Evolutionary conservation across 2,888 invertebrate species (phyloP).

Genomic region (Ormyrus thymus): DNA sequence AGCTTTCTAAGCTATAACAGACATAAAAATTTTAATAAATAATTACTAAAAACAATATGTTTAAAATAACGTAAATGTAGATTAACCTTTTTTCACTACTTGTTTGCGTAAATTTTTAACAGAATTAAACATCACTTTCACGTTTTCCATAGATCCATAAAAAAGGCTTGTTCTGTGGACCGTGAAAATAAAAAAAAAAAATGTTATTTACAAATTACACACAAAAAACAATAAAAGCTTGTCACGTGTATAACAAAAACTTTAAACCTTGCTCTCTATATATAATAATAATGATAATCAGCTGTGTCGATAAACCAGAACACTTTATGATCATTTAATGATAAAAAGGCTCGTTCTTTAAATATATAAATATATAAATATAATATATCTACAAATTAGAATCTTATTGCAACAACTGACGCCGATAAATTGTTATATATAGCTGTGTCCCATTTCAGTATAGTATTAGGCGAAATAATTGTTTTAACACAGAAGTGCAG

Average conservation of each 20-base stretch:
- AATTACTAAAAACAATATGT: background rate
- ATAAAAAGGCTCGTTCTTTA: no score
- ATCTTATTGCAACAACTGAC: no score
- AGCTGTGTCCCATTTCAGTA: no score
- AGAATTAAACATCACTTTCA: constrained; percentile 18
- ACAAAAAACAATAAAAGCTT: constrained; percentile 5
- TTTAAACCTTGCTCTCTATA: constrained; percentile 6
- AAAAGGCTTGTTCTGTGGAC: background rate
- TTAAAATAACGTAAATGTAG: background rate
- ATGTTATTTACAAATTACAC: background rate
- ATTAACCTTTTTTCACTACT: constrained; percentile 36
- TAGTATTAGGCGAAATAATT: no score
- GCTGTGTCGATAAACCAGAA: no score
- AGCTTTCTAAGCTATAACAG: constrained; percentile 7
- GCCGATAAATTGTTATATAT: no score
- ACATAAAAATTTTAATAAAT: background rate
- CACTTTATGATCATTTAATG: no score
- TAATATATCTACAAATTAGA: no score
- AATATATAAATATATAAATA: no score
- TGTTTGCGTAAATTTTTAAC: constrained; percentile 7
- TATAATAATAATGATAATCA: no score
- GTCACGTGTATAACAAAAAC: constrained; percentile 5
- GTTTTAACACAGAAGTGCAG: no score
- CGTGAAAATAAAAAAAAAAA: background rate
- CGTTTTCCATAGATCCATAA: background rate